Evolutionary conservation across 2,113 vertebrate genomes (phyloP).

Genomic region (Rhodinocichla rosea): DNA sequence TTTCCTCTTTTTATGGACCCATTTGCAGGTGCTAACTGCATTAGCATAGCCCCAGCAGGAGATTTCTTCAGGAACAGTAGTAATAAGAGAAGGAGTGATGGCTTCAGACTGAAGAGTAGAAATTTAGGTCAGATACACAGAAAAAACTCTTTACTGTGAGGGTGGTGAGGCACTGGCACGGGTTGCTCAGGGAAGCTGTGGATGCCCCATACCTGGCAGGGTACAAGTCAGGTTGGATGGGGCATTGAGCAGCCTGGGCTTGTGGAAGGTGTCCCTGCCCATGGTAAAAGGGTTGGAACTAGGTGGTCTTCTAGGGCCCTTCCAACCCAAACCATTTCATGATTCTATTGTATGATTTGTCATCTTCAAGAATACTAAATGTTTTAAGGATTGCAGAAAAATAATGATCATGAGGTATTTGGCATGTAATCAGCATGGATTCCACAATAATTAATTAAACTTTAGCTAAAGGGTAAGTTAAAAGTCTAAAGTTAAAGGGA

Average conservation of each 20-base stretch:
- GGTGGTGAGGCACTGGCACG: background rate
- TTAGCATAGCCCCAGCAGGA: background rate
- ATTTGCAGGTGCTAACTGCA: constrained; percentile 5
- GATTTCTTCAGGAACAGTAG: background rate
- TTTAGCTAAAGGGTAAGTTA: background rate
- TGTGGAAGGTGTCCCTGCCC: background rate
- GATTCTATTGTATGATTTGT: background rate
- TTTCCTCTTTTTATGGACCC: background rate
- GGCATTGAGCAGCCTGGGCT: background rate
- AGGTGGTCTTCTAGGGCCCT: background rate
- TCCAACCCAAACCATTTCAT: background rate
- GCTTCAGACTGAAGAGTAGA: background rate
- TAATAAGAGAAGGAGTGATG: background rate
- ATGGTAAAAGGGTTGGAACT: background rate
- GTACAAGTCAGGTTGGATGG: background rate
- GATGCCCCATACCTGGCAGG: background rate
- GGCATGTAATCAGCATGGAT: background rate
- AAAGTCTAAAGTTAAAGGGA: background rate
- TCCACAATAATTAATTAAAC: background rate
- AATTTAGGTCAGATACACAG: background rate
- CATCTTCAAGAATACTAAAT: background rate
- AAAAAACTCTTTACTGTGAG: background rate
- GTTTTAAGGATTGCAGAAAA: background rate
- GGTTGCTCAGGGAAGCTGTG: background rate
- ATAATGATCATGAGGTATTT: background rate